Base-by-base conservation (phyloP, 1,140 invertebrate species). In the Pogonognathellus flavescens region DNA sequence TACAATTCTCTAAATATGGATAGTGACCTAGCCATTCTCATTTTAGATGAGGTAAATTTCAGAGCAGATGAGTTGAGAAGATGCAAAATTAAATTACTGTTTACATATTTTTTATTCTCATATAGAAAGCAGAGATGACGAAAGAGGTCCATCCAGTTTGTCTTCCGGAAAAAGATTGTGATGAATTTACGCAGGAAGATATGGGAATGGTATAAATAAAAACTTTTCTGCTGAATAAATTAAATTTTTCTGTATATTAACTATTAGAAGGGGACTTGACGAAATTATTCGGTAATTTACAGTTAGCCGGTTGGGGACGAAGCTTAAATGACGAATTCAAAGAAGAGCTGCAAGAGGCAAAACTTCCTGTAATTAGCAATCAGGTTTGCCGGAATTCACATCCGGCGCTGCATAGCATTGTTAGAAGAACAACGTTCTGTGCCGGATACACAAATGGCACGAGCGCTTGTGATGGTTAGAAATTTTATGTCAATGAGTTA, bases 371-470 rank as follows among this genome's bases (percentile, higher is more conserved):
- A 18, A 80, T 76, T 25, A 25, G 6, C 6, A 18, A 18, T 49
- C 41, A 16, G 25, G 41, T 9, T 16, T 76, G 70, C n/a, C 25
- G 41, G 7, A 11, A 49, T 6, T 20, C 62, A 0, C 82, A 84
- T 66, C 66, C 20, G 6, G 57, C 85, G 4, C 70, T 86, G 14
- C 25, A 31, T 14, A 55, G 60, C 7, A 52, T 86, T 18, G 41
- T 80, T 18, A 60, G 55, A n/a, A 14, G 14, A 0, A 49, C 62
- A n/a, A 76, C 82, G 3, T 86, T 86, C 60, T 86, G 85, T 80
- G 85, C 85, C 11, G 85, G 85, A 52, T 84, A 86, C 55, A 57
- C 82, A 55, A 86, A 86, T 20, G 85, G 85, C 49, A 86, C 70
- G 0, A 80, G 66, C 9, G 66, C 72, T 22, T 72, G 70, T 18